phyloP scores from a whole-genome alignment of 1,140 invertebrate species.

The Zaprionus africanus region DNA sequence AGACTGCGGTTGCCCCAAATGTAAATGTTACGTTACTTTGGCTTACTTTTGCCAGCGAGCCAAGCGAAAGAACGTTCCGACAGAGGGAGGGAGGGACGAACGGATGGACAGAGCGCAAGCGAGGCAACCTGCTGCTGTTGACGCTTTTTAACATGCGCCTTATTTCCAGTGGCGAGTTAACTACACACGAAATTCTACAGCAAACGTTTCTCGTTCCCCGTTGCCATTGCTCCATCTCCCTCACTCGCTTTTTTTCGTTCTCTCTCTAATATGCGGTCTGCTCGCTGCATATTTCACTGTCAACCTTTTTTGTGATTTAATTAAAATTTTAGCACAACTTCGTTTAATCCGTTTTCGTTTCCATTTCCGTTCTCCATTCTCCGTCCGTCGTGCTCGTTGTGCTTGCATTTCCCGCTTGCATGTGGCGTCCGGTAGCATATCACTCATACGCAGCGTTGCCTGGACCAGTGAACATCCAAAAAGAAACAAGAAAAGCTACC shows the following conservation, averaged over 20 bases:
- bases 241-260: neutral
- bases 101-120: neutral
- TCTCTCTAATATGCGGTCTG: slow-evolving; percentile 61
- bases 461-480: slow-evolving; percentile 7
- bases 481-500: neutral
- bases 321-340: slow-evolving; percentile 55
- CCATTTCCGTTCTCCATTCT: neutral
- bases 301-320: slow-evolving; percentile 61
- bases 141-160: slow-evolving; percentile 35
- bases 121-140: slow-evolving; percentile 32
- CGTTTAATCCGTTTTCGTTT: slow-evolving; percentile 44
- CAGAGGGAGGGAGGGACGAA: neutral
- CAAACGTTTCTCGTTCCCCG: neutral
- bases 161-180: slow-evolving; percentile 28
- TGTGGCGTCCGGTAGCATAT: slow-evolving; percentile 38
- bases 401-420: slow-evolving; percentile 29
- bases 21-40: slow-evolving; percentile 73
- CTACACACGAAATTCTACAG: slow-evolving; percentile 6
- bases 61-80: neutral
- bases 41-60: slow-evolving; percentile 50
- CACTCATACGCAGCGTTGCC: slow-evolving; percentile 61
- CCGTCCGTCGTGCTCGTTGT: neutral
- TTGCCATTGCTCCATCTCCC: neutral
- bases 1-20: slow-evolving; percentile 66
- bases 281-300: slow-evolving; percentile 58